Evolutionary conservation across 2,797 vertebrate genomes (phyloP).

Genomic region (Dallia pectoralis): DNA sequence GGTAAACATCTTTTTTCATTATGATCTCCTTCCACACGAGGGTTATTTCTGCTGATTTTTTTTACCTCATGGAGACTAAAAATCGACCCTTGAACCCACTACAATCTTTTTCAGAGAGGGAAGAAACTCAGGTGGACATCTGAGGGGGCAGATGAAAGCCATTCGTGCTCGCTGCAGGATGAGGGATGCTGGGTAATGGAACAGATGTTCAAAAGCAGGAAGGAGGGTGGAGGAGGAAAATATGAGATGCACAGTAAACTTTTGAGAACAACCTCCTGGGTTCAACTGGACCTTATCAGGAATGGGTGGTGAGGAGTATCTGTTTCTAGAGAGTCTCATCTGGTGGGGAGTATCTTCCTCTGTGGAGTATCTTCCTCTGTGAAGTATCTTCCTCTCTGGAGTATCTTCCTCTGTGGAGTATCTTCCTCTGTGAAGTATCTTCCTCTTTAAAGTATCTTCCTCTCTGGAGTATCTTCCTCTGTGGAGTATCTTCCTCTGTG

Average conservation of each 20-base stretch:
- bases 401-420: too few species aligned
- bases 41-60: too few species aligned
- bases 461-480: too few species aligned
- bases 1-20: too few species aligned
- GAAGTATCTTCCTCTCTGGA: too few species aligned
- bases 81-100: slow-evolving; percentile 13
- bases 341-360: not conserved
- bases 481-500: too few species aligned
- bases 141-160: slow-evolving; percentile 44
- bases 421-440: too few species aligned
- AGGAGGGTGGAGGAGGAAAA: slow-evolving; percentile 25
- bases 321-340: not conserved
- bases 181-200: slow-evolving; percentile 42
- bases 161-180: slow-evolving; percentile 22
- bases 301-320: slow-evolving; percentile 12
- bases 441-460: too few species aligned
- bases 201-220: slow-evolving; percentile 32
- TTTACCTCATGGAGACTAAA: not conserved
- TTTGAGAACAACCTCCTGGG: slow-evolving; percentile 28
- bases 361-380: too few species aligned
- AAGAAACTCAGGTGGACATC: slow-evolving; percentile 36
- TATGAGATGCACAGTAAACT: slow-evolving; percentile 36
- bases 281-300: slow-evolving; percentile 23
- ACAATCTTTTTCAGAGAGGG: slow-evolving; percentile 13
- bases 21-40: too few species aligned